phyloP scores from a whole-genome alignment of 2,797 vertebrate genomes.

The Falco cherrug region DNA sequence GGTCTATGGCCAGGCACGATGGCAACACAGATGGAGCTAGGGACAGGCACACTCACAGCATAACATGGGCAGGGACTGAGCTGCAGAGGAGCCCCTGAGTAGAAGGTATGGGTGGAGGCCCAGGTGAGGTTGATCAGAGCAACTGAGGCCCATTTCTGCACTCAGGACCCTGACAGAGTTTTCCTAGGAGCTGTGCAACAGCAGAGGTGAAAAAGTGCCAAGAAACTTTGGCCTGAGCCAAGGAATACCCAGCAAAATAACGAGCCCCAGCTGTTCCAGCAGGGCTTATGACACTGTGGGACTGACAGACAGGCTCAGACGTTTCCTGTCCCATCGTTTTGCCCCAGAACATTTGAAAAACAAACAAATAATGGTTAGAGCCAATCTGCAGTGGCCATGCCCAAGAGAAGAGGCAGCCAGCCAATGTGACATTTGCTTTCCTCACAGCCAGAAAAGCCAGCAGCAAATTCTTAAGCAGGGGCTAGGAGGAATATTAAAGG shows the following conservation, averaged over 20 bases:
- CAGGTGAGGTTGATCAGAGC: not conserved
- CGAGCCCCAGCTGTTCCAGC: not conserved
- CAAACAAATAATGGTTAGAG: not conserved
- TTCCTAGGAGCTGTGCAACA: not conserved
- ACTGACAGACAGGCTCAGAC: not conserved
- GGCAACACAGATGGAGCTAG: not conserved
- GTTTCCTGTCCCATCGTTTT: not conserved
- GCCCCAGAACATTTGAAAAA: constrained; percentile 9
- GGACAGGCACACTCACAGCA: not conserved
- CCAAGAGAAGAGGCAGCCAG: not conserved
- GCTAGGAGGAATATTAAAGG: not conserved
- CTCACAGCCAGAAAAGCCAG: not conserved
- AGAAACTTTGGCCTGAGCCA: not conserved
- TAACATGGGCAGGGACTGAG: not conserved
- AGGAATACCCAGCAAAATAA: not conserved
- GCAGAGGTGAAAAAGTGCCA: not conserved
- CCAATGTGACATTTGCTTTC: not conserved
- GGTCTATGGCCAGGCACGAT: not conserved
- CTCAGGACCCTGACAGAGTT: not conserved
- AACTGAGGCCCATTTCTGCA: not conserved
- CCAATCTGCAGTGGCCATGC: not conserved
- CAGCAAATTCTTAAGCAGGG: not conserved
- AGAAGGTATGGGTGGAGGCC: not conserved
- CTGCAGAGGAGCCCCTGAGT: not conserved
- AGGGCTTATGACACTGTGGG: not conserved